Percentiles rank a stretch among this genome's conserved stretches.
Conservation (phyloP, 2,888 invertebrate species). For the Heteromurus nitidus region DNA sequence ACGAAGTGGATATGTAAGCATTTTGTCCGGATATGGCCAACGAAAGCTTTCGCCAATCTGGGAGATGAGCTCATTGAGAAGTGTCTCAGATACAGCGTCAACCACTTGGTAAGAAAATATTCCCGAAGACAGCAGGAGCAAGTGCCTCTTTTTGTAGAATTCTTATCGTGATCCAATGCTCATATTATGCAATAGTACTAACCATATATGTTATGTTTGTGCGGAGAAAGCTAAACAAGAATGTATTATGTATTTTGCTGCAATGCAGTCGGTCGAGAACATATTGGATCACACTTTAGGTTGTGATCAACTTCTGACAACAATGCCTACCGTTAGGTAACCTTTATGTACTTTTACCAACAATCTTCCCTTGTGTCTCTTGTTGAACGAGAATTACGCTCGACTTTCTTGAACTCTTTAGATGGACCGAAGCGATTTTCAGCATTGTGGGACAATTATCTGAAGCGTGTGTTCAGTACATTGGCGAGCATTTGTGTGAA, state of each 20-base stretch:
- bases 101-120: conserved; percentile 81
- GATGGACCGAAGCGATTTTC: conserved; percentile 86
- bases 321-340: conserved; percentile 85
- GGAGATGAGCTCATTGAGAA: conserved; percentile 88
- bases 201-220: background rate
- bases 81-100: conserved; percentile 88
- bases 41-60: conserved; percentile 89
- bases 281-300: conserved; percentile 89
- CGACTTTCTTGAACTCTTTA: conserved; percentile 14
- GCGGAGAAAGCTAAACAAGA: too few species aligned
- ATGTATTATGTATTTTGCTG: conserved; percentile 53
- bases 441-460: conserved; percentile 86
- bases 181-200: background rate
- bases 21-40: conserved; percentile 93
- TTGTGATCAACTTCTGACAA: conserved; percentile 87
- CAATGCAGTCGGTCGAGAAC: conserved; percentile 82
- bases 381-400: background rate
- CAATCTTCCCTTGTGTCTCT: background rate
- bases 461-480: conserved; percentile 87
- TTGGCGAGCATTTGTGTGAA: conserved; percentile 86
- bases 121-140: background rate
- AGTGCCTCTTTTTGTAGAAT: too few species aligned
- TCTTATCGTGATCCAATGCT: background rate
- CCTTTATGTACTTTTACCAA: too few species aligned
- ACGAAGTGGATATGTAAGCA: conserved; percentile 89